phyloP scores from a whole-genome alignment of 1,140 invertebrate genomes.

The Panagrolaimus sp. region DNA sequence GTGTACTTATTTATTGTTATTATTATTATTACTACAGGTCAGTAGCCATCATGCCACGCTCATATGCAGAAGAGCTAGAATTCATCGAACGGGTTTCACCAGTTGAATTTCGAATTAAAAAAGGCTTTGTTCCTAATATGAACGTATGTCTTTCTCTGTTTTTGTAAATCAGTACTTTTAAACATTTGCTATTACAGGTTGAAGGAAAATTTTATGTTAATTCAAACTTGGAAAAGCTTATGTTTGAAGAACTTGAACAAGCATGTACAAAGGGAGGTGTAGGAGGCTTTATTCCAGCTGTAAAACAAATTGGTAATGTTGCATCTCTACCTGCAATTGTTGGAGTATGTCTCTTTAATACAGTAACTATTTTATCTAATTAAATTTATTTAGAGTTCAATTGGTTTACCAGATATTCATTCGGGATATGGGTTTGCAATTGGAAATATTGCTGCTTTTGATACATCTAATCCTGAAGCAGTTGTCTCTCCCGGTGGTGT shows the following conservation, averaged over 20 bases:
- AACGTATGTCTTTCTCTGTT: constrained; percentile 67
- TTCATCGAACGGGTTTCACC: constrained; percentile 82
- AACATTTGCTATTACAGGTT: constrained; percentile 65
- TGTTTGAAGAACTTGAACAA: constrained; percentile 93
- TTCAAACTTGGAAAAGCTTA: constrained; percentile 79
- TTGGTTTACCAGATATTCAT: constrained; percentile 93
- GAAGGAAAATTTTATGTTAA: constrained; percentile 99
- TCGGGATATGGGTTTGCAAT: constrained; percentile 98
- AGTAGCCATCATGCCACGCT: constrained; percentile 61
- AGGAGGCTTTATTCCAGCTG: constrained; percentile 93
- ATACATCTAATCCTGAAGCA: constrained; percentile 81
- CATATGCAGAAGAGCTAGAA: constrained; percentile 86
- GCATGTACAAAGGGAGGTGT: constrained; percentile 68
- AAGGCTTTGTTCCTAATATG: constrained; percentile 98
- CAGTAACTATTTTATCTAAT: too few relatives aligned
- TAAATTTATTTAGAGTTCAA: constrained; percentile 60
- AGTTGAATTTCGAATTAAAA: constrained; percentile 87
- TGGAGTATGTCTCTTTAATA: constrained; percentile 61
- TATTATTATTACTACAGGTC: too few relatives aligned
- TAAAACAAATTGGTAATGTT: constrained; percentile 99
- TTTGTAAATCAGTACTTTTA: neutral
- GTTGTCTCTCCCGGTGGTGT: constrained; percentile 97
- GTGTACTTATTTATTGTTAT: too few relatives aligned
- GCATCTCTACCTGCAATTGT: constrained; percentile 96
- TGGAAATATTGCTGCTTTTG: constrained; percentile 99